phyloP scores from a whole-genome alignment of 2,113 vertebrate species.

The Ptychochromis oligacanthus region DNA sequence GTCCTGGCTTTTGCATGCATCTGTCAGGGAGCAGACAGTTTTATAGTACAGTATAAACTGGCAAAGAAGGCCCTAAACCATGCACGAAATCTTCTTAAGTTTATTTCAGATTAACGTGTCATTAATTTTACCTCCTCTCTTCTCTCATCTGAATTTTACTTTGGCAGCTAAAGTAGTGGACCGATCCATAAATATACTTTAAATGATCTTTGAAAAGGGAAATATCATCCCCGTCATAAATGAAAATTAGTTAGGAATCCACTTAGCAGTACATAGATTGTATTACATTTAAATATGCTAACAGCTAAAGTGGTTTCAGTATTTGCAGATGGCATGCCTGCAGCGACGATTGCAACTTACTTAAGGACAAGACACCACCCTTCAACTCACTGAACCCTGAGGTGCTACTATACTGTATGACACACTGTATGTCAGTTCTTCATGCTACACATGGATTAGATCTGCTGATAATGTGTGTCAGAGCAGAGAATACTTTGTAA shows the following conservation, averaged over 20 bases:
- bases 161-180: too few species aligned
- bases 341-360: not conserved
- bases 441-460: not conserved
- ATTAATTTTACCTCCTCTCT: too few species aligned
- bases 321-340: not conserved
- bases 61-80: too few species aligned
- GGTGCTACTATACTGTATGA: not conserved
- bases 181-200: too few species aligned
- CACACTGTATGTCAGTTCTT: not conserved
- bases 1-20: not conserved
- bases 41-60: not conserved
- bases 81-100: too few species aligned
- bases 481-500: not conserved
- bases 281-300: not conserved
- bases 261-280: not conserved
- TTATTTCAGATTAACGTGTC: too few species aligned
- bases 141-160: too few species aligned
- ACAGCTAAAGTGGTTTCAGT: not conserved
- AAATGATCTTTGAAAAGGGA: not conserved
- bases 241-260: constrained; percentile 9
- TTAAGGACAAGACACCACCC: not conserved
- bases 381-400: not conserved
- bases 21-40: too few species aligned
- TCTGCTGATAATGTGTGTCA: not conserved
- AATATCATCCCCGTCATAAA: not conserved